These are phyloP conservation scores for Polylopha cassiicola DNA, from an alignment of 2,888 invertebrate species.

Conservation along the genomic window DNA sequence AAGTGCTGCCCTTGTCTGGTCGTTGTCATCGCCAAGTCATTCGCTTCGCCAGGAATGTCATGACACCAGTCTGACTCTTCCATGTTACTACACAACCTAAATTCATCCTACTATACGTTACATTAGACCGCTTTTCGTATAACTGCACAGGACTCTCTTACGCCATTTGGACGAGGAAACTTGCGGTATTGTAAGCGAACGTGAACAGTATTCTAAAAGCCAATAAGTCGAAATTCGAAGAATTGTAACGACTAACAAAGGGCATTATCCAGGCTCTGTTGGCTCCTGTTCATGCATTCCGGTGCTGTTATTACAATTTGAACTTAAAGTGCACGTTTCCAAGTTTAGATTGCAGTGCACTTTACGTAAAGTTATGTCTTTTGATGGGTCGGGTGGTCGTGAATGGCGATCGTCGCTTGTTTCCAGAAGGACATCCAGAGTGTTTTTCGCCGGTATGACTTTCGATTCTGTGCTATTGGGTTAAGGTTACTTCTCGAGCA, in stretches of 20 bases:
- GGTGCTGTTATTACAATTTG: constrained; percentile 29
- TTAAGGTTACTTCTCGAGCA: constrained; percentile 37
- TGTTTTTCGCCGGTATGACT: constrained; percentile 26
- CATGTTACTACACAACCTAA: constrained; percentile 27
- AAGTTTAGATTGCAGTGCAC: constrained; percentile 30
- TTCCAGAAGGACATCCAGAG: constrained; percentile 42
- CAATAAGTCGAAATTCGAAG: constrained; percentile 52
- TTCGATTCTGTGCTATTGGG: constrained; percentile 25
- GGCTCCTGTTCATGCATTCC: constrained; percentile 38
- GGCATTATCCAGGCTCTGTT: constrained; percentile 55
- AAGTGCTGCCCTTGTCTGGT: constrained; percentile 72
- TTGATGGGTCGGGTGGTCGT: constrained; percentile 37
- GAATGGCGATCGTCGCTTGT: constrained; percentile 51
- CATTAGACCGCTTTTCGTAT: constrained; percentile 23
- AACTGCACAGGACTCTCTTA: constrained; percentile 21
- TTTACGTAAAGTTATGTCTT: constrained; percentile 35
- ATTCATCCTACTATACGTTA: constrained; percentile 18
- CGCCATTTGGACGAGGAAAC: constrained; percentile 21
- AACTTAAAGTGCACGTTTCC: constrained; percentile 29
- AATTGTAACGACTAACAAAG: constrained; percentile 41
- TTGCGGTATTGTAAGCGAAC: constrained; percentile 34
- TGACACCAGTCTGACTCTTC: constrained; percentile 49
- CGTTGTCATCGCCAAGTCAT: constrained; percentile 70
- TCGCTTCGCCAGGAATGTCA: constrained; percentile 71
- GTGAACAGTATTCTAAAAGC: constrained; percentile 46